Percentiles rank a stretch among this genome's conserved stretches.
These are phyloP conservation scores for Drosophila hydei DNA, from an alignment of 1,140 invertebrate species.

Conservation along the genomic window DNA sequence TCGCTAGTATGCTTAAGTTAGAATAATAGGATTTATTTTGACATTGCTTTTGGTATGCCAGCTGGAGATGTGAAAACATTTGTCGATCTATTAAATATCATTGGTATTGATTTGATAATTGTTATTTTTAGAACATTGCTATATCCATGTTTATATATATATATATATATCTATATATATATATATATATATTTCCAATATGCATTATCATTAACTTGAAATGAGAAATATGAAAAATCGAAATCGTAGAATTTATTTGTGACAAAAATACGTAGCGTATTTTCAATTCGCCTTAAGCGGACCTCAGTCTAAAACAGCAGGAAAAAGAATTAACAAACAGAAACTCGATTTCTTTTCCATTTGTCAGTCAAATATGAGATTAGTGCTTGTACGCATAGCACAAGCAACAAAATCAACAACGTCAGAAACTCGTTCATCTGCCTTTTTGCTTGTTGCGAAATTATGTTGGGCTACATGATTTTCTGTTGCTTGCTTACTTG, in stretches of 20 bases:
- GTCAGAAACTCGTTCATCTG: background rate
- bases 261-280: conserved; percentile 20
- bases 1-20: too few species aligned
- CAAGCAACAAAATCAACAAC: conserved; percentile 3
- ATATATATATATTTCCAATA: too few species aligned
- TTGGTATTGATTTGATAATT: too few species aligned
- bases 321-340: background rate
- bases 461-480: conserved; percentile 57
- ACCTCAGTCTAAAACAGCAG: background rate
- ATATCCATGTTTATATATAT: too few species aligned
- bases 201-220: too few species aligned
- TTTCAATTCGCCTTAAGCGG: background rate
- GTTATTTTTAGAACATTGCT: too few species aligned
- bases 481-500: conserved; percentile 24
- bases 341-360: conserved; percentile 45
- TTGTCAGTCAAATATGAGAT: conserved; percentile 58
- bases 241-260: too few species aligned
- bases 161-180: too few species aligned
- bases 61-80: too few species aligned
- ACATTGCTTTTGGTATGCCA: too few species aligned
- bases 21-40: background rate
- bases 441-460: conserved; percentile 38
- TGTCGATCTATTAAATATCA: too few species aligned
- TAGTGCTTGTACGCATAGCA: conserved; percentile 39
- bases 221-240: too few species aligned